These are phyloP conservation scores for Choristoneura fumiferana DNA, from an alignment of 1,140 invertebrate genomes.

Conservation along the genomic window DNA sequence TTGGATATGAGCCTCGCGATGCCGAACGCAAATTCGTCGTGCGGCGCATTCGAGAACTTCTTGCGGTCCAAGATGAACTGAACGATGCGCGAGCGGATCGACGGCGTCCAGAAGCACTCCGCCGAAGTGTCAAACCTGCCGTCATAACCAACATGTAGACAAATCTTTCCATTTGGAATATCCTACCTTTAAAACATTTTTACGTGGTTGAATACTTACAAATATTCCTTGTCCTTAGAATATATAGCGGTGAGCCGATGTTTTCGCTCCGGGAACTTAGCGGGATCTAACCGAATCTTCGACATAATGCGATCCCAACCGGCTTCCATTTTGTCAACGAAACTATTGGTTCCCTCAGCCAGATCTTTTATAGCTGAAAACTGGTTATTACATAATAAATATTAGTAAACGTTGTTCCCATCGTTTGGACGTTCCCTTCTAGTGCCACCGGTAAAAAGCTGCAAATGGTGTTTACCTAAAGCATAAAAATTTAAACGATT, in stretches of 20 bases:
- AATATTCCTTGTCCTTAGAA: slow-evolving; percentile 91
- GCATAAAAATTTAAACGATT: too few species aligned
- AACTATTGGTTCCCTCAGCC: slow-evolving; percentile 79
- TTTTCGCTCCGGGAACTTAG: slow-evolving; percentile 84
- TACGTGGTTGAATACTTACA: slow-evolving; percentile 80
- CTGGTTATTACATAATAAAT: slow-evolving; percentile 54
- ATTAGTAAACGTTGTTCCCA: too few species aligned
- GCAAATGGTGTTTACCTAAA: too few species aligned
- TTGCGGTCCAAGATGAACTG: slow-evolving; percentile 95
- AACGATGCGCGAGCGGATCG: slow-evolving; percentile 91
- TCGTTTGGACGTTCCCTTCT: too few species aligned
- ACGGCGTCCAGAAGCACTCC: slow-evolving; percentile 91
- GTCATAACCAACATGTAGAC: slow-evolving; percentile 21
- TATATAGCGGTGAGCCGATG: slow-evolving; percentile 90
- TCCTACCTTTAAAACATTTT: too few species aligned
- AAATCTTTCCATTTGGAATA: too few species aligned
- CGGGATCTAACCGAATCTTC: slow-evolving; percentile 82
- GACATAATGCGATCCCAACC: slow-evolving; percentile 80
- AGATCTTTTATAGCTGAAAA: slow-evolving; percentile 81
- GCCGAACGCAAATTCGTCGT: slow-evolving; percentile 89
- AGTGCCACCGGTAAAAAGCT: too few species aligned
- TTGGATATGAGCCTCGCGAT: slow-evolving; percentile 90
- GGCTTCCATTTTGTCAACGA: slow-evolving; percentile 81
- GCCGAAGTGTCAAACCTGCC: slow-evolving; percentile 89
- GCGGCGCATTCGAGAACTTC: slow-evolving; percentile 83